Evolutionary conservation across 2,113 vertebrate species (phyloP), one percentile per base, ranked within the genome.

Genomic region (Mionectes macconnelli): DNA sequence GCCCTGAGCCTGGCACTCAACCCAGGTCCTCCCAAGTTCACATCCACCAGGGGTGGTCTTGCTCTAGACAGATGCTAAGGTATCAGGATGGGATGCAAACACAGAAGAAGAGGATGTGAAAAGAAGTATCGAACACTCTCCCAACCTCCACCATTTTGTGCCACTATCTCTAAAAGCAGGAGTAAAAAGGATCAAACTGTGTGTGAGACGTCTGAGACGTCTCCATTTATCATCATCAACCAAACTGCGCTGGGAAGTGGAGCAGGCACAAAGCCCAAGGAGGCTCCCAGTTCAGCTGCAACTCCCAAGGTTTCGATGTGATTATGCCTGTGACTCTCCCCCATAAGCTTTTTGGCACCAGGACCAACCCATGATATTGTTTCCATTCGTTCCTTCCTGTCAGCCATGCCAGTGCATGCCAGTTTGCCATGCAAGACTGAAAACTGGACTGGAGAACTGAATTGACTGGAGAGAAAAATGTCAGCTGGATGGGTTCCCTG

Each of bases 361-460:
- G 8, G 31, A 90, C 37, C 64, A 80, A 37, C 15, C 45, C 39
- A 35, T 14, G 35, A 52, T 59, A 70, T 14, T 62, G 50, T 63
- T 94, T 67, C 72, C 72, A 70, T 35, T 73, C 1, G 2, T 74
- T 77, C 69, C 75, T 92, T 55, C 85, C 68, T 67, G 47, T 77
- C 85, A 70, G 59, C 68, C 14, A 0, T 86, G 86, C 47, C 72
- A 55, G 52, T 39, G 73, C 85, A 83, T 8, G 88, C 50, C 21
- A 14, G n/a, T 74, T 84, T 88, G 72, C 72, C 88, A 63, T 35
- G 45, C 2, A 11, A 90, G 60, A 69, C 79, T 23, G 8, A 0
- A 0, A 81, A 67, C n/a, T n/a, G 72, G 42, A 80, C 0, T 6
- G 3, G 39, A 56, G 64, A 94, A 86, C 14, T 0, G 0, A 86